phyloP scores from a whole-genome alignment of 2,113 vertebrate genomes.

The Egretta garzetta region DNA sequence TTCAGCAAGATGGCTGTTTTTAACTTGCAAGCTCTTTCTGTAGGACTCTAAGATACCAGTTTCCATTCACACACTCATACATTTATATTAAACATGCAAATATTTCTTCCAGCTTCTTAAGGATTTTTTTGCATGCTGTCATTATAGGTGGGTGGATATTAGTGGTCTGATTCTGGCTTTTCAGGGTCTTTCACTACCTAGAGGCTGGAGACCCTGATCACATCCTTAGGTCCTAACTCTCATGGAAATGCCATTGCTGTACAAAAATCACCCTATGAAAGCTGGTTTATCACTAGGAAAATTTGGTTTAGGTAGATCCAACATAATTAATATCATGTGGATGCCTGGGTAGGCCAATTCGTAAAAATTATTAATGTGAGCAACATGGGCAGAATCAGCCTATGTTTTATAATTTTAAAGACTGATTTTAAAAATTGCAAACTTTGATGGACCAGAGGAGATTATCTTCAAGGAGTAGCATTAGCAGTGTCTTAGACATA shows the following conservation, averaged over 20 bases:
- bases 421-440: not conserved
- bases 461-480: not conserved
- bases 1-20: not conserved
- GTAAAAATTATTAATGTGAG: not conserved
- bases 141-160: not conserved
- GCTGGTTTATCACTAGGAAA: not conserved
- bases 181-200: not conserved
- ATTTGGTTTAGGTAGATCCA: not conserved
- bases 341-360: not conserved
- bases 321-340: not conserved
- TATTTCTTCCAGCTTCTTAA: not conserved
- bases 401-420: not conserved
- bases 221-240: not conserved
- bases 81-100: not conserved
- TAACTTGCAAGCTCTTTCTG: not conserved
- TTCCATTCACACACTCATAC: not conserved
- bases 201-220: not conserved
- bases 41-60: not conserved
- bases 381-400: not conserved
- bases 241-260: not conserved
- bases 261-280: not conserved
- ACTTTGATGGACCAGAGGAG: not conserved
- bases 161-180: not conserved
- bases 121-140: not conserved
- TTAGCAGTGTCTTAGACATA: fast-evolving